phyloP scores from a whole-genome alignment of 2,888 invertebrate genomes.

The Napeogenes sylphis region DNA sequence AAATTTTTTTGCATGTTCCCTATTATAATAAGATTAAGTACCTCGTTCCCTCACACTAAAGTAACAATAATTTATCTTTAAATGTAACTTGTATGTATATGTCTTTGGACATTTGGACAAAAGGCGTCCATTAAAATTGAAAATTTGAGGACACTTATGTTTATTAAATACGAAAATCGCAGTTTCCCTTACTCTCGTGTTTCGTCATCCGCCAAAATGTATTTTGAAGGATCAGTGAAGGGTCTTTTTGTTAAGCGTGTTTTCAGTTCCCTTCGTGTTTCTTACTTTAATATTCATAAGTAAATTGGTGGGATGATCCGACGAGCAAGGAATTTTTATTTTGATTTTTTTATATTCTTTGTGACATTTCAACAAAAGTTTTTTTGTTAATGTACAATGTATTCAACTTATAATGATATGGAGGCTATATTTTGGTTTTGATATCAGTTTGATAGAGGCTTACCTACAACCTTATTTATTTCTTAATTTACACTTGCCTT shows the following conservation, averaged over 20 bases:
- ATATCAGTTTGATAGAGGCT: too few species aligned
- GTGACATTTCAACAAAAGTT: background rate
- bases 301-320: constrained; percentile 64
- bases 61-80: too few species aligned
- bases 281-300: constrained; percentile 73
- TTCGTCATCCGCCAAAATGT: constrained; percentile 73
- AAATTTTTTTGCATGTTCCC: too few species aligned
- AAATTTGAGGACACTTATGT: constrained; percentile 53
- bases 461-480: too few species aligned
- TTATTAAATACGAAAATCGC: constrained; percentile 71
- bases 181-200: constrained; percentile 59
- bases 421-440: too few species aligned
- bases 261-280: constrained; percentile 44
- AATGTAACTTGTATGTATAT: too few species aligned
- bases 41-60: too few species aligned
- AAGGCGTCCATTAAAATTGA: constrained; percentile 32
- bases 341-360: background rate
- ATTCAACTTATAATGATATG: background rate
- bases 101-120: constrained; percentile 20
- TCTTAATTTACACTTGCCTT: too few species aligned
- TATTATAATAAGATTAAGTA: too few species aligned
- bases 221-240: constrained; percentile 58
- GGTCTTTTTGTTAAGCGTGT: constrained; percentile 63
- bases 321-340: background rate
- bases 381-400: background rate